phyloP scores from a whole-genome alignment of 2,888 invertebrate species.

The Trissolcus japonicus region DNA sequence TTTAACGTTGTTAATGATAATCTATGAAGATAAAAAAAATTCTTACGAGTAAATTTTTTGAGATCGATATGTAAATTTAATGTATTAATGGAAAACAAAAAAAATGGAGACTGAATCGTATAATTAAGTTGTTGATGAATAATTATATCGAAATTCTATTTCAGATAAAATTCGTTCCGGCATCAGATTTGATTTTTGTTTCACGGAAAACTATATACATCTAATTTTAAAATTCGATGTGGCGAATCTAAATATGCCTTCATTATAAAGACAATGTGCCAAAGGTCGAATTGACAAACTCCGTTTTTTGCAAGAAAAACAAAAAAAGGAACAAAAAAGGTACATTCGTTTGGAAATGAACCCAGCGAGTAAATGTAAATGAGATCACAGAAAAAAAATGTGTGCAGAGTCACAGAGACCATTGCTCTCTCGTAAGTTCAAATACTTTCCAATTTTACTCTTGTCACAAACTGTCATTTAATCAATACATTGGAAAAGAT shows the following conservation, averaged over 20 bases:
- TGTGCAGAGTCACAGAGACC: slow-evolving; percentile 4
- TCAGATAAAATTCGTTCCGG: not conserved
- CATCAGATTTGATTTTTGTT: not conserved
- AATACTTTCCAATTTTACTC: slow-evolving; percentile 32
- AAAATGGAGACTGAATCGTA: too few relatives aligned
- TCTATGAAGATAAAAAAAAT: too few relatives aligned
- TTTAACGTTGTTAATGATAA: too few relatives aligned
- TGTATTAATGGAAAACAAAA: too few relatives aligned
- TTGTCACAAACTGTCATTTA: slow-evolving; percentile 29
- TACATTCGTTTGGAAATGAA: not conserved
- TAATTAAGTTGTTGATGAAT: too few relatives aligned
- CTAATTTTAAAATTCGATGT: too few relatives aligned
- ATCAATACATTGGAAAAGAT: slow-evolving; percentile 34
- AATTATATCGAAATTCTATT: not conserved
- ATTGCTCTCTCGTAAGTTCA: slow-evolving; percentile 28
- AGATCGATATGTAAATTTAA: too few relatives aligned
- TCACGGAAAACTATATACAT: too few relatives aligned
- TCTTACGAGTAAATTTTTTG: too few relatives aligned
- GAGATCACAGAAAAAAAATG: slow-evolving; percentile 21
- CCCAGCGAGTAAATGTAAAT: slow-evolving; percentile 16
- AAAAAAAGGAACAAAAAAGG: not conserved
- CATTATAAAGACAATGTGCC: slow-evolving; percentile 4
- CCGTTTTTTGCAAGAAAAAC: not conserved
- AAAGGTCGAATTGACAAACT: slow-evolving; percentile 4
- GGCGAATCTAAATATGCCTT: slow-evolving; percentile 3